phyloP scores from a whole-genome alignment of 2,888 invertebrate species.

The Drosophila gaucha region DNA sequence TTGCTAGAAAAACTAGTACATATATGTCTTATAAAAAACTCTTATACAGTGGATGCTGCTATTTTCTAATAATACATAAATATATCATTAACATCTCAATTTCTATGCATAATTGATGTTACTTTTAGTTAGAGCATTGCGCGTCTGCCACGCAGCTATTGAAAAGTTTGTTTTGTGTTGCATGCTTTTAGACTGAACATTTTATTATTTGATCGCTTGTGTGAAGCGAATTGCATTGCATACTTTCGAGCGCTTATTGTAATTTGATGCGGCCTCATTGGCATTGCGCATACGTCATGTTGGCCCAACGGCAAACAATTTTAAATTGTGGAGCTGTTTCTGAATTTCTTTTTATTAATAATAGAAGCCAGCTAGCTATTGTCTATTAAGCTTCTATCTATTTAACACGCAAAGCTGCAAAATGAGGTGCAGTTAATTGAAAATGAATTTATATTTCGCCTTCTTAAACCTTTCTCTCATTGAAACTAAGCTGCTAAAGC shows the following conservation, averaged over 20 bases:
- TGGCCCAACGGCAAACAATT: constrained; percentile 3
- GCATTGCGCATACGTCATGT: constrained; percentile 32
- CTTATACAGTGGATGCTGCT: neutral
- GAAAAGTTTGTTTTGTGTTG: constrained; percentile 15
- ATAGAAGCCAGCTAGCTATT: neutral
- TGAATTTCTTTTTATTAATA: no score
- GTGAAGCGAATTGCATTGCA: constrained; percentile 45
- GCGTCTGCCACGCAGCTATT: neutral
- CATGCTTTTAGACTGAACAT: constrained; percentile 44
- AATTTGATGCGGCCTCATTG: constrained; percentile 22
- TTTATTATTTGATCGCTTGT: constrained; percentile 32
- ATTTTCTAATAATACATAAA: neutral
- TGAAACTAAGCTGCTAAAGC: constrained; percentile 15
- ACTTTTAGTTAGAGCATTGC: neutral
- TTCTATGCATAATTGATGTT: no score
- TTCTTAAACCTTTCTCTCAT: neutral
- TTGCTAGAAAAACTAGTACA: no score
- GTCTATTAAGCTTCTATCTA: neutral
- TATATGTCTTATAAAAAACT: neutral
- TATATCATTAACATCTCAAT: neutral
- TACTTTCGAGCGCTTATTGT: constrained; percentile 45
- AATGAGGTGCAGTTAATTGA: neutral
- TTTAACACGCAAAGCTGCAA: neutral
- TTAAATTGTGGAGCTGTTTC: neutral
- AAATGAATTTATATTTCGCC: neutral